phyloP scores from a whole-genome alignment of 2,888 invertebrate genomes.

The Portevinia maculata region DNA sequence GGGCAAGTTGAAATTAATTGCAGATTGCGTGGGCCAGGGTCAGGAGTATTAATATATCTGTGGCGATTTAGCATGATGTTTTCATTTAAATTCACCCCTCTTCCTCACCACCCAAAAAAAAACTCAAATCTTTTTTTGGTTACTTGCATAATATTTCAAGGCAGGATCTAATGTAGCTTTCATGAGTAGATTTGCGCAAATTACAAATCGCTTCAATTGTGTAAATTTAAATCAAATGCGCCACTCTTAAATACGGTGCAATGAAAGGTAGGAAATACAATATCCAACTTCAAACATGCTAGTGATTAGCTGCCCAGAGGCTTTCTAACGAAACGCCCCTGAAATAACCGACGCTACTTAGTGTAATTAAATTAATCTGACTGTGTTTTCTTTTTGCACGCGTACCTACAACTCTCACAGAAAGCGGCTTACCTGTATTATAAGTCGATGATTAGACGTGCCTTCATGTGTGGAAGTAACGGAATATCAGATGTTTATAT shows the following conservation, averaged over 20 bases:
- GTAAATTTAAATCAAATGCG: conserved; percentile 13
- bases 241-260: background rate
- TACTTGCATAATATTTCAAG: conserved; percentile 26
- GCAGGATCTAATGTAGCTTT: background rate
- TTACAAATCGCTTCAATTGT: conserved; percentile 17
- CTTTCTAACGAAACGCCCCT: conserved; percentile 11
- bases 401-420: background rate
- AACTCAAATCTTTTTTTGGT: background rate
- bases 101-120: conserved; percentile 4
- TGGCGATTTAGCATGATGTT: conserved; percentile 19
- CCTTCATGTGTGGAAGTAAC: background rate
- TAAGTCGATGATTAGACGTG: conserved; percentile 7
- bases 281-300: background rate
- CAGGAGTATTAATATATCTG: conserved; percentile 25
- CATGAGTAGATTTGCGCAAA: conserved; percentile 3
- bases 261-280: conserved; percentile 16
- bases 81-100: conserved; percentile 3
- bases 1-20: conserved; percentile 32
- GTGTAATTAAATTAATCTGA: conserved; percentile 12
- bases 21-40: conserved; percentile 64
- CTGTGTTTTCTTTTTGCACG: conserved; percentile 19
- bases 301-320: background rate
- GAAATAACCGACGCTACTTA: conserved; percentile 1
- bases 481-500: background rate
- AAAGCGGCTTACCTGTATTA: background rate